Evolutionary conservation across 2,113 vertebrate genomes (phyloP), one percentile per base, ranked within the genome.

Genomic region (Tichodroma muraria): DNA sequence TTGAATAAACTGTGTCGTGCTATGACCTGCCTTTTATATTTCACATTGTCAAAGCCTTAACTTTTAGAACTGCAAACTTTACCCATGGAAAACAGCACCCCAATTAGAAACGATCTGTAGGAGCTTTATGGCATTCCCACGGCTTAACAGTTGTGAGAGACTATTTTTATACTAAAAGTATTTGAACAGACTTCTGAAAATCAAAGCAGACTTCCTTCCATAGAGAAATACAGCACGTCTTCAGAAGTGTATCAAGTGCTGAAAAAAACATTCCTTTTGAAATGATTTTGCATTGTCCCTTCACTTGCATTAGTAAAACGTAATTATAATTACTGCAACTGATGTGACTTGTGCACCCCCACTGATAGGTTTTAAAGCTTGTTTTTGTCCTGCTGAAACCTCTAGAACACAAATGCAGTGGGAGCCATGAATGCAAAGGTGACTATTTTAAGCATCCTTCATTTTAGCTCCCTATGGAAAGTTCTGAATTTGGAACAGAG

Each of bases 121-220:
- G 56, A 89, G 90, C 70, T 89, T 87, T 35, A 61, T 38, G 61
- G 79, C 82, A 70, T 83, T 85, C 64, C 75, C 45, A 73, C 21
- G 85, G 52, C 64, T 69, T 53, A 84, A 47, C 88, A 85, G 82
- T 47, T 86, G 42, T 75, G 84, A 86, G 47, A 33, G 20, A 19
- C 66, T 93, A 90, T 93, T 93, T 95, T 96, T 93, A 38, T 23
- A 33, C 69, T 13, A 40, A 45, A 77, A 81, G 44, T 56, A 86
- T 84, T 93, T 89, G 69, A 93, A 78, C 53, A 86, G 72, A 66
- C 15, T 80, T 76, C 25, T 70, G 63, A 94, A 84, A 95, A 87
- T 52, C 65, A 72, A 82, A 93, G 78, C 73, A 93, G 45, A 35
- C 44, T 85, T 87, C 44, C 53, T 82, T 87, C 83, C 69, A 13